Base-by-base conservation (phyloP, 2,888 invertebrate species). In the Callyntrura sp. region DNA sequence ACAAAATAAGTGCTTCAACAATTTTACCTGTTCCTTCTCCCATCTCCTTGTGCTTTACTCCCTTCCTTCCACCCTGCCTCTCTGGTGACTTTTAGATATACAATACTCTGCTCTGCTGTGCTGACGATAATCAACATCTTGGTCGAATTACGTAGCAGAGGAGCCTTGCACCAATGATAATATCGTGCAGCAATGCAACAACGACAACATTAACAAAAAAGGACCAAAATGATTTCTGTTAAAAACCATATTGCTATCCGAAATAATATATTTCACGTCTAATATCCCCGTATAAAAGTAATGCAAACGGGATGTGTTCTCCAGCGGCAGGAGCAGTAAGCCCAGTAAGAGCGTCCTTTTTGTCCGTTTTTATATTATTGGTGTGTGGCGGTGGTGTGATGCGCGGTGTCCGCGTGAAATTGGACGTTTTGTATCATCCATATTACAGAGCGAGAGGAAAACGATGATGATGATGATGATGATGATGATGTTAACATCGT, bases 71-170 rank as follows among this genome's bases (percentile, higher is more conserved):
- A 35, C 35, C 35, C 35, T 35, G 6, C 35, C 35, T 35, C 82
- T 45, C 82, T 82, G 14, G 55, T 35, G 20, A 25, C 23, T 55
- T 78, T 57, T 79, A n/a, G 79, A 35, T 1, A 11, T 62, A 20
- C 11, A 12, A n/a, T n/a, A n/a, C n/a, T 70, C 1, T 57, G 79
- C 79, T 23, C 51, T 68, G 35, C 17, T 35, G 17, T 45, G n/a
- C n/a, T 57, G 62, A 73, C 57, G 62, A 73, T 70, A 85, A 90
- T 90, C 85, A 85, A 90, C 90, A 85, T 90, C 23, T 90, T 90
- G 82, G 85, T 85, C 85, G 82, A 35, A 35, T 60, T 23, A 35
- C 17, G 73, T n/a, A 23, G 57, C 35, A 57, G 17, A 45, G 43
- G 11, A 62, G 17, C 14, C 25, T 20, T 25, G 73, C 60, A 60